These are phyloP conservation scores for Dascillus cervinus DNA, from an alignment of 2,888 invertebrate genomes.

Conservation along the genomic window DNA sequence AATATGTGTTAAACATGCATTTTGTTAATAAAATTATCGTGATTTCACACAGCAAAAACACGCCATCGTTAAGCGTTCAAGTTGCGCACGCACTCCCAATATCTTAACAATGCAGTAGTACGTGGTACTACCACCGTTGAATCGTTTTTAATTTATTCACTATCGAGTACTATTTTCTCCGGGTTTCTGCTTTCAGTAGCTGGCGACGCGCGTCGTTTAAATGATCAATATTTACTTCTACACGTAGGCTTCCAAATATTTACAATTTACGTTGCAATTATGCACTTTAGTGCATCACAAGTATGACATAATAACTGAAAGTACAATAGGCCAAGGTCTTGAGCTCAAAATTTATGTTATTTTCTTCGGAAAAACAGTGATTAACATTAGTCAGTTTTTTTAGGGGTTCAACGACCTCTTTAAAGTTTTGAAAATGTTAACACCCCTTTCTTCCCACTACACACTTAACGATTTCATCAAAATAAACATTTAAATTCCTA, in stretches of 20 bases:
- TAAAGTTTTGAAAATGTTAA: no score
- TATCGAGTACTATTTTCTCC: constrained; percentile 17
- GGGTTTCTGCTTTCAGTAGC: constrained; percentile 7
- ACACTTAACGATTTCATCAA: no score
- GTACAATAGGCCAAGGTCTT: constrained; percentile 13
- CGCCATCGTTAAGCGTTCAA: constrained; percentile 35
- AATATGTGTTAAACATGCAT: constrained; percentile 11
- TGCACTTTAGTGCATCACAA: constrained; percentile 7
- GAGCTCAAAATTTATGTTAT: constrained; percentile 1
- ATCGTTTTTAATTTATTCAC: constrained; percentile 14
- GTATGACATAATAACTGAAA: constrained; percentile 8
- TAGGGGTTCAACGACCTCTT: neutral
- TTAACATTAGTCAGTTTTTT: no score
- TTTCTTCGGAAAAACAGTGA: constrained; percentile 1
- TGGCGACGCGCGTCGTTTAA: constrained; percentile 4
- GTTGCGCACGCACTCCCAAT: constrained; percentile 34
- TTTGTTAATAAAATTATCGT: constrained; percentile 24
- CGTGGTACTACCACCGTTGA: constrained; percentile 28
- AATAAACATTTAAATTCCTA: no score
- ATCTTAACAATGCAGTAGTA: constrained; percentile 23
- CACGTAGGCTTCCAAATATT: constrained; percentile 29
- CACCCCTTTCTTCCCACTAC: no score
- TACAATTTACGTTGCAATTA: constrained; percentile 8
- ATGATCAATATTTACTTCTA: constrained; percentile 34
- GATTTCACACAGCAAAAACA: constrained; percentile 40